Evolutionary conservation across 2,888 invertebrate species (phyloP).

Genomic region (Ennomos quercinarius): DNA sequence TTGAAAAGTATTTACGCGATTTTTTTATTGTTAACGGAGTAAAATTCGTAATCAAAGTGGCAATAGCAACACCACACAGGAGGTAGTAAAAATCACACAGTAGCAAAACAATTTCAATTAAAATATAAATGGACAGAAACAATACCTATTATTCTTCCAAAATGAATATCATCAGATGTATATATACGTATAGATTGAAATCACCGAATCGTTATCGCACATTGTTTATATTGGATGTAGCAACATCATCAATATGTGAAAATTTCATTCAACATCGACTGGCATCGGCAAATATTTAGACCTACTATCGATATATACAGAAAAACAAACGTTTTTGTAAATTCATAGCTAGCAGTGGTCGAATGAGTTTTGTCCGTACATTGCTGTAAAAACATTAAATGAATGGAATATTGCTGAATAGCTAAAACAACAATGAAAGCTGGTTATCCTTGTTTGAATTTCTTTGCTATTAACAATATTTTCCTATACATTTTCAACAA

Average conservation of each 20-base stretch:
- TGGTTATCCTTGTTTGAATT: too few species aligned
- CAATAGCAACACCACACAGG: background rate
- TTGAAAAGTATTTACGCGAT: too few species aligned
- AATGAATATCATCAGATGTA: constrained; percentile 57
- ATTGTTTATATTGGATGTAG: constrained; percentile 72
- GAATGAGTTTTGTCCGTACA: constrained; percentile 16
- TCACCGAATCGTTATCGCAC: constrained; percentile 65
- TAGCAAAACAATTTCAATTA: constrained; percentile 16
- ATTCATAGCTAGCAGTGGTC: constrained; percentile 48
- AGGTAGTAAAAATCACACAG: background rate
- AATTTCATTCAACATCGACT: constrained; percentile 71
- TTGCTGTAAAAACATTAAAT: constrained; percentile 17
- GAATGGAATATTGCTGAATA: constrained; percentile 16
- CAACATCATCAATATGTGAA: constrained; percentile 79
- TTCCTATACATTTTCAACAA: too few species aligned
- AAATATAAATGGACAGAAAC: constrained; percentile 24
- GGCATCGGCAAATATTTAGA: constrained; percentile 69
- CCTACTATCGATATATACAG: constrained; percentile 58
- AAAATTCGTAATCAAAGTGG: too few species aligned
- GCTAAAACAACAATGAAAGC: background rate
- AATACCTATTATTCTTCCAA: constrained; percentile 38
- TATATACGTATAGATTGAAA: constrained; percentile 68
- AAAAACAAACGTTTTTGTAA: constrained; percentile 66
- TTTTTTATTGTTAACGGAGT: too few species aligned
- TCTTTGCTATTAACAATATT: too few species aligned